These are phyloP conservation scores for Acridotheres tristis DNA, from an alignment of 2,797 vertebrate genomes.

Conservation along the genomic window DNA sequence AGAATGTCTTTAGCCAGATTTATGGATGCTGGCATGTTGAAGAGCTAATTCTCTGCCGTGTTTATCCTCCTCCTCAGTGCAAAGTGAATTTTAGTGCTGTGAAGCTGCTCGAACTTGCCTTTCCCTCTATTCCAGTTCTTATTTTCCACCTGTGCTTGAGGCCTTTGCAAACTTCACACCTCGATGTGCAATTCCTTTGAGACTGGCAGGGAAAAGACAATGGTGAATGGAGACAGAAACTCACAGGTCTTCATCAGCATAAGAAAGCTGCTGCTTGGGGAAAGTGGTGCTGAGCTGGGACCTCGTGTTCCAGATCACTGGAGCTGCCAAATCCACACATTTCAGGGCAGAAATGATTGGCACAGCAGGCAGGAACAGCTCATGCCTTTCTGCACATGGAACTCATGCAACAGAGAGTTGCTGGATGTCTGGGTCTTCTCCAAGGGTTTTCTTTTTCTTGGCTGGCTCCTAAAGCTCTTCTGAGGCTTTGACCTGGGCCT, in stretches of 20 bases:
- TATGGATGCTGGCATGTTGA: not conserved
- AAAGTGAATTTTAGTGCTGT: not conserved
- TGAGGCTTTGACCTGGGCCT: not conserved
- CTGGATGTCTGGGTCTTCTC: not conserved
- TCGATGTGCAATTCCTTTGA: not conserved
- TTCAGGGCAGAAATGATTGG: not conserved
- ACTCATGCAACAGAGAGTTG: not conserved
- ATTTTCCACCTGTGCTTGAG: not conserved
- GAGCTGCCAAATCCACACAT: not conserved
- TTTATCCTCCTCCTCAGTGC: not conserved
- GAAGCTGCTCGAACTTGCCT: not conserved
- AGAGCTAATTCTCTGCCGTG: not conserved
- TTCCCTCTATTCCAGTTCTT: not conserved
- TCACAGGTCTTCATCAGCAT: not conserved
- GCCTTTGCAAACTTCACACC: not conserved
- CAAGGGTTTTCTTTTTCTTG: not conserved
- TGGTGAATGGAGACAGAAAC: not conserved
- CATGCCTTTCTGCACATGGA: not conserved
- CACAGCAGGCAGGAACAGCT: not conserved
- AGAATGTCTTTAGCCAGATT: constrained; percentile 34
- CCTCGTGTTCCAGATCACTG: not conserved
- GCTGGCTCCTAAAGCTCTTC: not conserved
- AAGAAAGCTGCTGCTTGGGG: not conserved
- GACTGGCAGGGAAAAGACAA: not conserved
- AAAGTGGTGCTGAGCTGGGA: not conserved